Evolutionary conservation across 2,888 invertebrate species (phyloP).

Genomic region (Bombyx huttoni): DNA sequence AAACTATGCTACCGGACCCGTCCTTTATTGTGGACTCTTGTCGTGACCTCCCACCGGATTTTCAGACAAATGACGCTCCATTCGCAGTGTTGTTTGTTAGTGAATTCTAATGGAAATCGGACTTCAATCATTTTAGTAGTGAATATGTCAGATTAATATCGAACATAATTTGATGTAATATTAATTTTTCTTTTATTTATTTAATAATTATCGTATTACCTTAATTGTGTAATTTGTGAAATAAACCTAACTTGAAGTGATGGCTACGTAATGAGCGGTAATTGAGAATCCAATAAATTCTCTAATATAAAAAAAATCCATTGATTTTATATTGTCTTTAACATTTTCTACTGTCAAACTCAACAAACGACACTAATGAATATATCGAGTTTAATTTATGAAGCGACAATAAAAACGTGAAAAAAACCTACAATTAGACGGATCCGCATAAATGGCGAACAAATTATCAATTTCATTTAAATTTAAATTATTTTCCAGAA

Average conservation of each 20-base stretch:
- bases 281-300: too few relatives aligned
- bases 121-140: neutral
- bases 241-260: too few relatives aligned
- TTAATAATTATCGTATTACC: too few relatives aligned
- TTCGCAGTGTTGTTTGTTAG: constrained; percentile 21
- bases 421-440: constrained; percentile 1
- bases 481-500: neutral
- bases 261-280: too few relatives aligned
- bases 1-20: constrained; percentile 65
- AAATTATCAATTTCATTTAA: constrained; percentile 34
- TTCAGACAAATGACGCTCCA: constrained; percentile 64
- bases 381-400: neutral
- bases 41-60: constrained; percentile 63
- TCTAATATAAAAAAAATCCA: too few relatives aligned
- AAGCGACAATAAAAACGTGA: neutral
- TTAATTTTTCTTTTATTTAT: too few relatives aligned
- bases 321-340: too few relatives aligned
- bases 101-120: neutral
- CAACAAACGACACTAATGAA: too few relatives aligned
- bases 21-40: constrained; percentile 66
- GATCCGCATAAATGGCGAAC: constrained; percentile 32
- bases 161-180: too few relatives aligned
- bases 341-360: too few relatives aligned
- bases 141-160: neutral
- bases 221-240: too few relatives aligned